These are phyloP conservation scores for Drosophila ustulata DNA, from an alignment of 2,888 invertebrate genomes.

Conservation along the genomic window DNA sequence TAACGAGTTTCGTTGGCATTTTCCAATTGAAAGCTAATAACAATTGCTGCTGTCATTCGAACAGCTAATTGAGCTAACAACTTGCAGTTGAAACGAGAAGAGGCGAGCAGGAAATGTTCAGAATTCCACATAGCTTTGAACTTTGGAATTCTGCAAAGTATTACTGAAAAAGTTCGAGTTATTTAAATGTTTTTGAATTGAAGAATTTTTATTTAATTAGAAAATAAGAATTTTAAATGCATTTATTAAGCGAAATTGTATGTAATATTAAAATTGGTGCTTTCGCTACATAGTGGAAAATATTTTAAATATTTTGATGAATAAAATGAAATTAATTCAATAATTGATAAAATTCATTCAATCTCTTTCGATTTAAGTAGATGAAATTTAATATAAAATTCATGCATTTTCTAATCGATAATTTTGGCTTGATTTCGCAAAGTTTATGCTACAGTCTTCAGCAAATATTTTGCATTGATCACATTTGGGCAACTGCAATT, in stretches of 20 bases:
- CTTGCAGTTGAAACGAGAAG: constrained; percentile 8
- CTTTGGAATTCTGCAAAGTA: neutral
- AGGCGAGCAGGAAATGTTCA: neutral
- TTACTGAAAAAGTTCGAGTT: neutral
- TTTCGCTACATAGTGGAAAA: neutral
- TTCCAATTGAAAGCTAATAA: constrained; percentile 28
- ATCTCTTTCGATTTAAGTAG: neutral
- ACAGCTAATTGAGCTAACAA: constrained; percentile 38
- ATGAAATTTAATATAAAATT: neutral
- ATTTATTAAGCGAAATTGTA: neutral
- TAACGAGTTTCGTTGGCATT: constrained; percentile 40
- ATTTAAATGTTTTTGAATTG: neutral
- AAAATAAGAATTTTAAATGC: neutral
- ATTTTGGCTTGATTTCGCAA: constrained; percentile 3
- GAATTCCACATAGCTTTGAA: neutral
- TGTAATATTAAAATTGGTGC: too few relatives aligned
- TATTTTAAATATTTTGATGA: neutral
- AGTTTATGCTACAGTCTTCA: neutral
- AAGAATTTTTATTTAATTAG: neutral
- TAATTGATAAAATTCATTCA: too few relatives aligned
- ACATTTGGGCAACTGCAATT: constrained; percentile 16
- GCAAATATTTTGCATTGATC: constrained; percentile 17
- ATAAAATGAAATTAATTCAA: neutral
- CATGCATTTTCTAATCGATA: neutral
- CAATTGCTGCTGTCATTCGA: constrained; percentile 36